A percentile compares a stretch with the other conserved stretches of the same genome.
Evolutionary conservation across 2,797 vertebrate species (phyloP).

Genomic region (Thripadectes ignobilis): DNA sequence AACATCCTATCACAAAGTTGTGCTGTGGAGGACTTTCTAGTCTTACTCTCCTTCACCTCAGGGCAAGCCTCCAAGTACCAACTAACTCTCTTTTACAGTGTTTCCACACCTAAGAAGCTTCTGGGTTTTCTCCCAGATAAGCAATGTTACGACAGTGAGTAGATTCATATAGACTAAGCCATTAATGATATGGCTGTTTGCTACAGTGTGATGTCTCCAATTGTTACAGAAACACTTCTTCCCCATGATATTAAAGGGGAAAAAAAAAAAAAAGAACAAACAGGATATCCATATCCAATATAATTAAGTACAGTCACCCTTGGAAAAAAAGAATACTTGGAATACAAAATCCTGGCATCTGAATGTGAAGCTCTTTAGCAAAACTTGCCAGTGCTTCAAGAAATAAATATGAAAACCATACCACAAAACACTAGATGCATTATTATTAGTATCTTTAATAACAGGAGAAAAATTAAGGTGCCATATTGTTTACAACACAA

Average conservation of each 20-base stretch:
- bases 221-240: neutral
- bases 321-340: conserved; percentile 10
- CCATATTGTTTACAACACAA: conserved; percentile 21
- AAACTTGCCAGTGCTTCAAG: neutral
- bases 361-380: conserved; percentile 21
- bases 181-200: neutral
- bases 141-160: neutral
- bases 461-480: conserved; percentile 36
- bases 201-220: neutral
- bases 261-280: neutral
- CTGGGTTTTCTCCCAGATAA: neutral
- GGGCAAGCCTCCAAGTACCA: neutral
- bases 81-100: neutral
- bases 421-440: neutral
- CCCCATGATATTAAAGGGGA: neutral
- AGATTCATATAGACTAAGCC: neutral
- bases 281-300: neutral
- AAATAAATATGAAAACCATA: neutral
- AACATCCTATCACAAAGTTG: neutral
- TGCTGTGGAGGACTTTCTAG: neutral
- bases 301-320: conserved; percentile 18
- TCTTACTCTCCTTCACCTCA: neutral
- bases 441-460: conserved; percentile 26
- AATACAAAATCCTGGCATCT: conserved; percentile 25
- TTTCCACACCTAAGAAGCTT: neutral